These are phyloP conservation scores for Sinonovacula constricta DNA, from an alignment of 1,140 invertebrate species.

Conservation along the genomic window DNA sequence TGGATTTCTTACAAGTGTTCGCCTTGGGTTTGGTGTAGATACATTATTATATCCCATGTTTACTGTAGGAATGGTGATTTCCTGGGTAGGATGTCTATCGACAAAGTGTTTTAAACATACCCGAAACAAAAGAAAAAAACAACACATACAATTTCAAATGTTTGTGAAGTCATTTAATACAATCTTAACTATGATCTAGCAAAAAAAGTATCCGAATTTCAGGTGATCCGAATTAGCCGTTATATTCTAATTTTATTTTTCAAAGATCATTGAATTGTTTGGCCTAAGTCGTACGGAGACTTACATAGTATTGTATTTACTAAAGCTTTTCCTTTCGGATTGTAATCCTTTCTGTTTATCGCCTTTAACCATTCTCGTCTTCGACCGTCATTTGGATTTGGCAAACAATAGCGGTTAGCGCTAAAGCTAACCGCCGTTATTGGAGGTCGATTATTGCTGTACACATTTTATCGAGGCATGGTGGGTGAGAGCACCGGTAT, in stretches of 20 bases:
- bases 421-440: too few species aligned
- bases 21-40: not conserved
- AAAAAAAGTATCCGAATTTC: not conserved
- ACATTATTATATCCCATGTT: conserved; percentile 30
- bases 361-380: conserved; percentile 2
- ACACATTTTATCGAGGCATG: too few species aligned
- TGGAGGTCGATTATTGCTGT: too few species aligned
- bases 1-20: not conserved
- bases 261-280: not conserved
- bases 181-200: not conserved
- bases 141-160: too few species aligned
- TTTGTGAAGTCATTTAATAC: not conserved
- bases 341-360: conserved; percentile 14
- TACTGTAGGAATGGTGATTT: conserved; percentile 1
- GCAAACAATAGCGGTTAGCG: too few species aligned
- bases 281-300: not conserved
- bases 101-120: conserved; percentile 26
- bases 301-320: not conserved
- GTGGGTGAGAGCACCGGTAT: too few species aligned
- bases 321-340: conserved; percentile 1
- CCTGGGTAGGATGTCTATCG: conserved; percentile 4
- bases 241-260: not conserved
- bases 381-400: not conserved
- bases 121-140: conserved; percentile 9
- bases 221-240: not conserved